Conservation (phyloP, 35 echinoderm and acorn worm species). For the Eucidaris tribuloides region DNA sequence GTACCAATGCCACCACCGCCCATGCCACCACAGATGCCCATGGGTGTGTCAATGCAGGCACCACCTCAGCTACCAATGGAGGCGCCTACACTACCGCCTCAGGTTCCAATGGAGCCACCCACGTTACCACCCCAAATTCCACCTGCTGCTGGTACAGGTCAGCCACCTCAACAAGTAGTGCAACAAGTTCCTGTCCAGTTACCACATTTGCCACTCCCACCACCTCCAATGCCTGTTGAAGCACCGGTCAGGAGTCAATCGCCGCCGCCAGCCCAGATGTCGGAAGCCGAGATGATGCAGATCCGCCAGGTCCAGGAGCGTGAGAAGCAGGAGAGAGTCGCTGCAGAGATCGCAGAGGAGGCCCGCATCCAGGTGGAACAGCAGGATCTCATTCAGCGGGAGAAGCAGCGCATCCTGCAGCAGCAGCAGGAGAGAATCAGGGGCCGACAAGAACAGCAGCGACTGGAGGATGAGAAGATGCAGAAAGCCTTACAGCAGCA, state of each 20-base stretch:
- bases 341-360: constrained; percentile 28
- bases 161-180: not conserved
- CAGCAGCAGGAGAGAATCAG: constrained; percentile 88
- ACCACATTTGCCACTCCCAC: not conserved
- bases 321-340: constrained; percentile 26
- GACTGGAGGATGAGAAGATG: constrained; percentile 72
- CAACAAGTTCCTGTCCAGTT: not conserved
- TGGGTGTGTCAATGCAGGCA: too few relatives aligned
- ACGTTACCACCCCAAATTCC: not conserved
- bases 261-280: not conserved
- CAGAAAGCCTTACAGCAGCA: constrained; percentile 89
- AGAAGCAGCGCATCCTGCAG: constrained; percentile 83
- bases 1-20: not conserved
- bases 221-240: not conserved
- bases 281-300: constrained; percentile 12
- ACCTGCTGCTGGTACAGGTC: not conserved
- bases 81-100: not conserved
- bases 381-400: constrained; percentile 89
- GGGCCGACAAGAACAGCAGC: constrained; percentile 78
- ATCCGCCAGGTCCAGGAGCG: constrained; percentile 11
- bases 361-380: constrained; percentile 38
- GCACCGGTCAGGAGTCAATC: not conserved
- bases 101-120: not conserved
- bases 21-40: too few relatives aligned
- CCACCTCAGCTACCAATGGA: not conserved